Base-by-base conservation (phyloP, 2,888 invertebrate genomes). In the Odontomyia ornata region DNA sequence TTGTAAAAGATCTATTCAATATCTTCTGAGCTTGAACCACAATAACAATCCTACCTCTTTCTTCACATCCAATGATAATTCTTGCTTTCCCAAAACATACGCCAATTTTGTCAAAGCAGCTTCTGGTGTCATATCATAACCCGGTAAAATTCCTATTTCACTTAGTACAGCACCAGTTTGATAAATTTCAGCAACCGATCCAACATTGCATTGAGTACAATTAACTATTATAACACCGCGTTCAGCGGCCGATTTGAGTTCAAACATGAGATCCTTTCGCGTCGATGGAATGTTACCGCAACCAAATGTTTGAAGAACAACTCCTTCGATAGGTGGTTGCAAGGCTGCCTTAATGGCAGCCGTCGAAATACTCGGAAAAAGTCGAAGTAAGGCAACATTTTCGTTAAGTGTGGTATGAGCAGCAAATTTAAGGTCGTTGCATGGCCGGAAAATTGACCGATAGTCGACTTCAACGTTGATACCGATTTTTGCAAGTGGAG, bases 241-340 rank as follows among this genome's bases (percentile, higher is more conserved):
- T 9, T 90, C 86, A 0, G 92, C 89, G 0, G 97, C 97, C 0
- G 88, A 88, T 30, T 88, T 88, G 23, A 98, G 87, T 80, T 91
- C 93, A 0, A 90, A 88, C 7, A 97, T 86, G 0, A 99, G 88
- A 81, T 97, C 97, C n/a, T 87, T 87, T 9, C 96, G 90, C 83
- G 93, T 93, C 0, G 92, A 91, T 0, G 98, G 98, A 46, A 97
- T 91, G 84, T 99, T 99, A 0, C 99, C 99, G 0, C 95, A 91
- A 0, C 99, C 99, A 82, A 96, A 99, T 0, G 95, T 94, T 86
- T 97, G 95, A 56, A 99, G 86, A 0, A 99, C 94, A 0, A 98
- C 92, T 15, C 98, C 91, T 81, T 89, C 88, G 78, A 93, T 93
- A 15, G 96, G 94, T 1, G 95, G 91, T 80, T 93, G 90, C 47